Conservation (phyloP, 2,888 invertebrate genomes). For the Bhutanitis thaidina region DNA sequence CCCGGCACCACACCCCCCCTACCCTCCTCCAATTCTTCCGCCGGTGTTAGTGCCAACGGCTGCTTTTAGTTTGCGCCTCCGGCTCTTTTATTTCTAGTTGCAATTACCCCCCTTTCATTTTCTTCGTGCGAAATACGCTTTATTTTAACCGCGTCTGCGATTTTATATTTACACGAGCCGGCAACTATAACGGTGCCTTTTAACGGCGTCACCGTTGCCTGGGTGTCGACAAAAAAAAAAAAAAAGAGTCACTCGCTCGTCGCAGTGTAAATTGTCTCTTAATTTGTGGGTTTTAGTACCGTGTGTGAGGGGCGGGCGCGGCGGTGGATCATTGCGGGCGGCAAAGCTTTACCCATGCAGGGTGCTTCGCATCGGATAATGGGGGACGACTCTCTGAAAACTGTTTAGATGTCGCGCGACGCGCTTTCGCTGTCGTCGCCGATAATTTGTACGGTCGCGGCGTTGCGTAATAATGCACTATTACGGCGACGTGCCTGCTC, state of each 20-base stretch:
- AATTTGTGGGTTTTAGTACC: constrained; percentile 48
- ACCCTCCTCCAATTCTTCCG: no score
- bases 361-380: constrained; percentile 39
- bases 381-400: constrained; percentile 47
- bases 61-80: constrained; percentile 61
- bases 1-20: constrained; percentile 43
- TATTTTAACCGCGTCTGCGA: constrained; percentile 59
- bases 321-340: constrained; percentile 43
- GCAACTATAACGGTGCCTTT: constrained; percentile 46
- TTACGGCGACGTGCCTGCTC: constrained; percentile 27
- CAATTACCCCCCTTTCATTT: constrained; percentile 68
- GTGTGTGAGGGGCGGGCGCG: constrained; percentile 23
- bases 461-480: constrained; percentile 31
- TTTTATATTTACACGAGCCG: constrained; percentile 45
- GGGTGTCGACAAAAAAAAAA: constrained; percentile 34
- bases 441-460: constrained; percentile 32
- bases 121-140: constrained; percentile 52
- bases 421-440: constrained; percentile 30
- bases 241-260: constrained; percentile 42
- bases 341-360: constrained; percentile 55
- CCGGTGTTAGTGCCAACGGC: constrained; percentile 54
- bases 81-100: constrained; percentile 60
- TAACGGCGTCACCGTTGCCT: constrained; percentile 37
- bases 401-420: constrained; percentile 44
- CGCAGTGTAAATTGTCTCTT: constrained; percentile 51